Percentiles rank a stretch among this genome's conserved stretches.
phyloP scores from a whole-genome alignment of 2,888 invertebrate genomes.

The Heliconius ethilla region DNA sequence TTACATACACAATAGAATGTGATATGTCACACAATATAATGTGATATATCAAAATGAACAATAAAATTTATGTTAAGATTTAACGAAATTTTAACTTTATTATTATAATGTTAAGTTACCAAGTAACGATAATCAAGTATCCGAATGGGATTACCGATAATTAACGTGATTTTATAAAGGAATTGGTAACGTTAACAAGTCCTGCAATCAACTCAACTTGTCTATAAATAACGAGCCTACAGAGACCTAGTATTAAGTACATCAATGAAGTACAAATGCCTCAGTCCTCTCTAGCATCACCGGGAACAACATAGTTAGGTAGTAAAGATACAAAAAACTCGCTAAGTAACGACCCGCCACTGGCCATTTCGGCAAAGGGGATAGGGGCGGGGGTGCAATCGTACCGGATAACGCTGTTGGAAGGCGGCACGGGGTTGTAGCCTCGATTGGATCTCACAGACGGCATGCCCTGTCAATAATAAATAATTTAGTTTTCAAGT shows the following conservation, averaged over 20 bases:
- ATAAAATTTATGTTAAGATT: too few species aligned
- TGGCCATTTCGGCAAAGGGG: neutral
- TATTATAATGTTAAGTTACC: neutral
- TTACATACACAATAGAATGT: too few species aligned
- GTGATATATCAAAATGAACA: too few species aligned
- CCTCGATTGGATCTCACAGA: neutral
- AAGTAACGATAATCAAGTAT: neutral
- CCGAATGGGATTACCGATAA: too few species aligned
- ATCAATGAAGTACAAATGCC: neutral
- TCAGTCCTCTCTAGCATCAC: slow-evolving; percentile 1
- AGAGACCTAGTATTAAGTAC: neutral
- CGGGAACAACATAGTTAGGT: slow-evolving; percentile 10
- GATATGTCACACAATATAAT: too few species aligned
- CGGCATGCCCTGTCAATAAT: slow-evolving; percentile 2
- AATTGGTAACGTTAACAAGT: too few species aligned
- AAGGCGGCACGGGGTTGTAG: slow-evolving; percentile 7
- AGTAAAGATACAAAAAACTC: slow-evolving; percentile 9
- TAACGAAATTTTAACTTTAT: too few species aligned
- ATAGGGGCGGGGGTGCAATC: neutral
- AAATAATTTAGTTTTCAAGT: neutral
- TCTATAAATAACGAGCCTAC: neutral
- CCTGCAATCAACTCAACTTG: neutral
- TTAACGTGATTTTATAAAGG: too few species aligned
- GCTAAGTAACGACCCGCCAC: neutral
- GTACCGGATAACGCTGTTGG: slow-evolving; percentile 2